phyloP scores from a whole-genome alignment of 2,797 vertebrate genomes.

The Heliangelus exortis region DNA sequence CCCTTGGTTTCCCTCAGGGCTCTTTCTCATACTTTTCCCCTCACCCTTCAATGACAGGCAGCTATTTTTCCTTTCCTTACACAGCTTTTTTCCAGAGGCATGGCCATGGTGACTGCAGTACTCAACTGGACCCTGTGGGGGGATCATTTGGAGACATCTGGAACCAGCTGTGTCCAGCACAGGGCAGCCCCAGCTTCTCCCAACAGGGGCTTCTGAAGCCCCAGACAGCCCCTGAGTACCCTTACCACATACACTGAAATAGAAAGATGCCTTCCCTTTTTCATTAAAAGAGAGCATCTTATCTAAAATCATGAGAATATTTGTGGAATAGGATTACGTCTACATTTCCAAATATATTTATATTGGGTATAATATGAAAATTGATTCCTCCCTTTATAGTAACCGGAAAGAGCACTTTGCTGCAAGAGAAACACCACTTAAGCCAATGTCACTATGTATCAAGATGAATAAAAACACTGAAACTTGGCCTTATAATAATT shows the following conservation, averaged over 20 bases:
- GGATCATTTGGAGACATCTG: no score
- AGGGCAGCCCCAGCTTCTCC: rapidly evolving
- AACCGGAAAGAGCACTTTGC: neutral
- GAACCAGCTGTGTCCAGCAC: rapidly evolving
- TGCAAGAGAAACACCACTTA: neutral
- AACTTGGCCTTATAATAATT: neutral
- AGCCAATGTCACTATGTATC: neutral
- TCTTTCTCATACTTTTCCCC: neutral
- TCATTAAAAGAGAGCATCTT: neutral
- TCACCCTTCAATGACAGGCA: neutral
- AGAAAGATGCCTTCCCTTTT: neutral
- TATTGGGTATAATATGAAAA: neutral
- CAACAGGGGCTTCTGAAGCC: neutral
- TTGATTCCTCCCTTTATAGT: neutral
- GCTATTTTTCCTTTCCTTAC: neutral
- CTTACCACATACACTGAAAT: rapidly evolving
- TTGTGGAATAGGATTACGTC: neutral
- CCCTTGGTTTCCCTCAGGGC: rapidly evolving
- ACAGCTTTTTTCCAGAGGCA: no score
- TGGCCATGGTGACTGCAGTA: no score
- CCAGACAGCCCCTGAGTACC: neutral
- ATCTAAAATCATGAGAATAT: neutral
- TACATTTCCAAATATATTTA: neutral
- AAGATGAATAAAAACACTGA: neutral
- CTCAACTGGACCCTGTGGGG: no score